Evolutionary conservation across 2,113 vertebrate species (phyloP).

Genomic region (Thalassoma bifasciatum): DNA sequence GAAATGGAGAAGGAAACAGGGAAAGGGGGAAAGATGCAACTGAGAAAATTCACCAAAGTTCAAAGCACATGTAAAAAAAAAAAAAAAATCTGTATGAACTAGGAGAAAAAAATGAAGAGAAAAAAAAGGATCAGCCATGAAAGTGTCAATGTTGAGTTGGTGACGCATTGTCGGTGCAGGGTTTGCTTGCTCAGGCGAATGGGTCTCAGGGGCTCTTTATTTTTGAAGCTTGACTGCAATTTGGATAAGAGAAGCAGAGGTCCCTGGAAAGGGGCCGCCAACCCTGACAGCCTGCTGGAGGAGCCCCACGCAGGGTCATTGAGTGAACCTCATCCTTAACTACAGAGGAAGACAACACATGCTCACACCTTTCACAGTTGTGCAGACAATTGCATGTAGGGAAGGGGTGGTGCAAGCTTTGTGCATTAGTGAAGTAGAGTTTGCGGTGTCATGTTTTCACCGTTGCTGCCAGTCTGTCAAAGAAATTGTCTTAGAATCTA

Average conservation of each 20-base stretch:
- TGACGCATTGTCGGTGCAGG: slow-evolving; percentile 80
- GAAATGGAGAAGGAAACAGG: slow-evolving; percentile 58
- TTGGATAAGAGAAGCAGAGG: slow-evolving; percentile 77
- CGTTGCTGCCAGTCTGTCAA: background rate
- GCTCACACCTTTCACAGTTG: slow-evolving; percentile 3
- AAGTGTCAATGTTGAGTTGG: slow-evolving; percentile 81
- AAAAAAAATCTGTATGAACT: background rate
- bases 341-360: slow-evolving; percentile 31
- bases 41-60: slow-evolving; percentile 78
- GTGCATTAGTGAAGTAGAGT: slow-evolving; percentile 13
- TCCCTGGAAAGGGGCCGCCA: slow-evolving; percentile 74
- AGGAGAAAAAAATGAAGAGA: slow-evolving; percentile 45
- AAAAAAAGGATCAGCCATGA: slow-evolving; percentile 68
- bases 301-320: slow-evolving; percentile 66
- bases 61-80: slow-evolving; percentile 57
- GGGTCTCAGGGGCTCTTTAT: slow-evolving; percentile 84
- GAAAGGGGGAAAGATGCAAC: slow-evolving; percentile 71
- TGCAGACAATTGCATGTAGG: background rate
- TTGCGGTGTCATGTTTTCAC: slow-evolving; percentile 12
- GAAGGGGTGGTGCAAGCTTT: background rate
- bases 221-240: slow-evolving; percentile 82
- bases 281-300: slow-evolving; percentile 79
- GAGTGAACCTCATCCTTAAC: slow-evolving; percentile 55
- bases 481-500: too few relatives aligned
- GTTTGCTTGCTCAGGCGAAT: slow-evolving; percentile 76